Evolutionary conservation across 2,797 vertebrate genomes (phyloP), one percentile per base, ranked within the genome.

Genomic region (Falco berigora): DNA sequence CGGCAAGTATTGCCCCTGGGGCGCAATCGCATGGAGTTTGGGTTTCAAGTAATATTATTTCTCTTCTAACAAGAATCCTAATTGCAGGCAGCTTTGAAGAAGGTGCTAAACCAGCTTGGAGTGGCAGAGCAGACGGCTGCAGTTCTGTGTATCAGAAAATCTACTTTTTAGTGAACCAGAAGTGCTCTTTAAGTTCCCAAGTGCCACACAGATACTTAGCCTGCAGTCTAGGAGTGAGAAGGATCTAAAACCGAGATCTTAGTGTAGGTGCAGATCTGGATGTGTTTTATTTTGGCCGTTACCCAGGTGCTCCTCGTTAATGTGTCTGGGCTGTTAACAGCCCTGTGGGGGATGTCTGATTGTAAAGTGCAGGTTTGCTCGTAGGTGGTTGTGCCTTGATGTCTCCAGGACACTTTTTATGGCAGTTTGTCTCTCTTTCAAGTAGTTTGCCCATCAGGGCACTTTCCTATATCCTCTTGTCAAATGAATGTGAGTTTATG

Each of bases 231-330:
- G 27, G 58, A 82, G n/a, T 5, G 62, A 76, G 77, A 94, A 86
- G 52, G 59, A 82, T 95, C 62, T 96, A 76, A 97, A 90, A 49
- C 77, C 32, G 24, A 56, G 49, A 58, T 71, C 81, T 84, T 49
- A 34, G 36, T 86, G 53, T 88, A 80, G 81, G 81, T 91, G 83
- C 64, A 78, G 90, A 94, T 90, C 75, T 96, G 90, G 81, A 84
- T 94, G 72, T 95, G 50, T 96, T 96, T 97, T 97, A 85, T 85
- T 96, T 96, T 95, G 95, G 77, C 94, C 94, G 59, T 94, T 96
- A 53, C 86, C 97, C 96, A 97, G 96, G 92, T 97, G 97, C 94
- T 97, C 91, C 90, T 96, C 56, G 96, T 97, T 97, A 97, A 97
- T 96, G 94, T 95, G 95, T 96, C 94, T 96, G 96, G 95, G 85